These are phyloP conservation scores for Macaria liturata DNA, from an alignment of 2,888 invertebrate species.

Conservation along the genomic window DNA sequence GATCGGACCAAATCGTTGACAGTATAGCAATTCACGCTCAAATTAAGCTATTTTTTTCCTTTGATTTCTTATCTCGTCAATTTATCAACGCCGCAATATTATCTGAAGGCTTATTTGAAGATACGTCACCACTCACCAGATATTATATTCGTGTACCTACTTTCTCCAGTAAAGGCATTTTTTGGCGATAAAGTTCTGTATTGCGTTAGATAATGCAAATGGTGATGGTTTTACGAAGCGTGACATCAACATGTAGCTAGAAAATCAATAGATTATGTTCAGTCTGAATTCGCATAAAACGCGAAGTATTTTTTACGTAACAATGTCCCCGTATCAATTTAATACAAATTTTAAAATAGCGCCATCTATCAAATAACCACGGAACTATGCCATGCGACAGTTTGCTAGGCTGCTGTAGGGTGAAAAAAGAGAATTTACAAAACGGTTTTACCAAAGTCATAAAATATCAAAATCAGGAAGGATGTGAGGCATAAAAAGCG, in stretches of 20 bases:
- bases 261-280: no score
- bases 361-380: conserved; percentile 66
- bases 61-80: conserved; percentile 14
- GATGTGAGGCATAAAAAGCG: conserved; percentile 2
- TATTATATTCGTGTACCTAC: conserved; percentile 14
- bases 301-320: no score
- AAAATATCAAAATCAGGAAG: neutral
- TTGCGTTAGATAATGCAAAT: no score
- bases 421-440: conserved; percentile 22
- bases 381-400: conserved; percentile 61
- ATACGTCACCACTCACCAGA: conserved; percentile 12
- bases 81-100: conserved; percentile 11
- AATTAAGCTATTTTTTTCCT: neutral
- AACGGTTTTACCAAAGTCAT: neutral
- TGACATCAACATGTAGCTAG: no score
- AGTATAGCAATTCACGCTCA: conserved; percentile 3
- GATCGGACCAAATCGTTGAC: conserved; percentile 19
- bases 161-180: conserved; percentile 11
- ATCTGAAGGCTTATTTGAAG: conserved; percentile 13
- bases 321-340: neutral
- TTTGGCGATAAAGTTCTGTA: no score
- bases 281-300: no score
- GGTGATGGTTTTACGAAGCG: no score
- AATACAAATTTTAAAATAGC: conserved; percentile 49
- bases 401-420: conserved; percentile 39